Percentiles rank a stretch among this genome's conserved stretches.
Conservation (phyloP, 2,888 invertebrate species). For the Lamproptera curius region DNA sequence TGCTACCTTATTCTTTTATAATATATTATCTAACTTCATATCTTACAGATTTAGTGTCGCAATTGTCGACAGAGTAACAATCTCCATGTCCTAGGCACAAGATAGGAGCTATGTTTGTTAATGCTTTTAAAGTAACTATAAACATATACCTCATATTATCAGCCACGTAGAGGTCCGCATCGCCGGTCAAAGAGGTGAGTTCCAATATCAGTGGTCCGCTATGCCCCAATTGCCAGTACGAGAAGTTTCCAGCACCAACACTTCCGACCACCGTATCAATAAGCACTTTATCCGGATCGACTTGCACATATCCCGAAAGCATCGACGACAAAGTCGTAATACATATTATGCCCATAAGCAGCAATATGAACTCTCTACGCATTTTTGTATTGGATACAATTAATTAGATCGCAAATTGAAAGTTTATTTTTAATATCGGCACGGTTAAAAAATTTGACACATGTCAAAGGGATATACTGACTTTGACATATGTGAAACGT, state of each 20-base stretch:
- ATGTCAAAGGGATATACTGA: not conserved
- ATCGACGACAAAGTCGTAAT: slow-evolving; percentile 57
- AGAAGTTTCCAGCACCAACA: slow-evolving; percentile 65
- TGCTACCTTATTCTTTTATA: too few species aligned
- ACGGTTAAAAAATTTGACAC: not conserved
- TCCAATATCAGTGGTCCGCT: slow-evolving; percentile 56
- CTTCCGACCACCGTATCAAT: slow-evolving; percentile 56
- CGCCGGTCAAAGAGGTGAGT: slow-evolving; percentile 55
- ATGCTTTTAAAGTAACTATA: too few species aligned
- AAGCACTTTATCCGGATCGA: slow-evolving; percentile 50
- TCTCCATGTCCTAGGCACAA: too few species aligned
- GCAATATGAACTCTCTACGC: slow-evolving; percentile 58
- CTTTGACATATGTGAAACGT: too few species aligned
- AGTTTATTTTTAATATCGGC: not conserved
- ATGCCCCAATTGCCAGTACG: slow-evolving; percentile 67
- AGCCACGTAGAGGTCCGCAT: slow-evolving; percentile 66
- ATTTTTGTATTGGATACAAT: slow-evolving; percentile 38
- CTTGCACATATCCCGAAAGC: slow-evolving; percentile 45
- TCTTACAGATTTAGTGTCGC: too few species aligned
- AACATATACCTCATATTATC: slow-evolving; percentile 60
- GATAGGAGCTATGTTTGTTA: too few species aligned
- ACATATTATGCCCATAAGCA: slow-evolving; percentile 57
- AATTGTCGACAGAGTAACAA: too few species aligned
- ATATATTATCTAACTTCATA: too few species aligned
- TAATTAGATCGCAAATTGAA: not conserved